Percentiles rank a stretch among this genome's conserved stretches.
phyloP scores from a whole-genome alignment of 2,113 vertebrate species.

The Bujurquina vittata region DNA sequence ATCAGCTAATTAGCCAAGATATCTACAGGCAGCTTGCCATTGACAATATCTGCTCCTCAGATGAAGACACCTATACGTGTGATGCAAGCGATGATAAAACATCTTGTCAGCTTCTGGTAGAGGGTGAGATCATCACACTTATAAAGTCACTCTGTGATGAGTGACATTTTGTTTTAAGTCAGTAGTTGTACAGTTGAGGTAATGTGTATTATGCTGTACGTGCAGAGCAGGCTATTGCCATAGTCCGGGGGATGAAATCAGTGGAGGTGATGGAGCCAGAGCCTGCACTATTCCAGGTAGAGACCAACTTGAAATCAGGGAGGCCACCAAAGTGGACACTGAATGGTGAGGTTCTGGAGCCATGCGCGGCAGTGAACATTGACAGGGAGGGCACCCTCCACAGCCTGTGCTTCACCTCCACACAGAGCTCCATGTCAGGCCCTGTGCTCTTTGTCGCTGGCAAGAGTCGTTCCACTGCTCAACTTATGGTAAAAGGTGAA shows the following conservation, averaged over 20 bases:
- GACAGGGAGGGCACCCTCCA: conserved; percentile 87
- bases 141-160: background rate
- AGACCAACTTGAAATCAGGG: conserved; percentile 87
- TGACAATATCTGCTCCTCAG: conserved; percentile 84
- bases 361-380: conserved; percentile 77
- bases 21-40: conserved; percentile 92
- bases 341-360: conserved; percentile 80
- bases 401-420: conserved; percentile 85
- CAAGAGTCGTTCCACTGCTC: conserved; percentile 90
- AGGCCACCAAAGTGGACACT: conserved; percentile 91
- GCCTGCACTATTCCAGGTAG: conserved; percentile 88
- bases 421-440: conserved; percentile 90
- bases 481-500: conserved; percentile 89
- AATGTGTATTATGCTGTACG: conserved; percentile 45
- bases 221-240: conserved; percentile 92
- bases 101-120: conserved; percentile 91
- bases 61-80: conserved; percentile 92
- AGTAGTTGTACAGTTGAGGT: background rate
- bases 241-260: conserved; percentile 85
- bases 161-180: background rate
- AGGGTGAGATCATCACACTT: conserved; percentile 82
- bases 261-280: conserved; percentile 89
- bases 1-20: conserved; percentile 87
- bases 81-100: conserved; percentile 90
- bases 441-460: conserved; percentile 88